phyloP scores from a whole-genome alignment of 1,140 invertebrate genomes.

The Eupristina koningsbergeri region DNA sequence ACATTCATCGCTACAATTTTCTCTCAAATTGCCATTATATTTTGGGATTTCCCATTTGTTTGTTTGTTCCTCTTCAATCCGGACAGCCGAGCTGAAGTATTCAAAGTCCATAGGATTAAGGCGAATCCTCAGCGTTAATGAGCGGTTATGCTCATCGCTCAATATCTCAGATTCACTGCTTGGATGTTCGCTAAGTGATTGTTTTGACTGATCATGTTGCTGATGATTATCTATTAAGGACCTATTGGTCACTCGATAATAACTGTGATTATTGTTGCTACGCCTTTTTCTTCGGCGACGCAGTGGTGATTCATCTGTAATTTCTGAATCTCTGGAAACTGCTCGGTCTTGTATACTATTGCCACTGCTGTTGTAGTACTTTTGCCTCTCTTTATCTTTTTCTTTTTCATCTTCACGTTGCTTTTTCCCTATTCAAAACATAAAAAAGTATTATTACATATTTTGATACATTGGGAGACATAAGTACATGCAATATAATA shows the following conservation, averaged over 20 bases:
- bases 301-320: not conserved
- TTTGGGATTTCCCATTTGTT: not conserved
- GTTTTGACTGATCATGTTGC: slow-evolving; percentile 39
- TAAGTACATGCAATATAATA: too few species aligned
- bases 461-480: too few species aligned
- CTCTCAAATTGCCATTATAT: not conserved
- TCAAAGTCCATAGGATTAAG: slow-evolving; percentile 79
- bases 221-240: slow-evolving; percentile 30
- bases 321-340: not conserved
- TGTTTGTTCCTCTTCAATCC: slow-evolving; percentile 74
- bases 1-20: slow-evolving; percentile 54
- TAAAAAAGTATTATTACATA: too few species aligned
- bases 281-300: slow-evolving; percentile 29
- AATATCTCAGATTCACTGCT: slow-evolving; percentile 73
- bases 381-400: slow-evolving; percentile 32
- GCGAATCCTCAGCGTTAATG: slow-evolving; percentile 75
- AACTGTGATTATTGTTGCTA: not conserved
- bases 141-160: slow-evolving; percentile 67
- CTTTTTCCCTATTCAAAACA: not conserved
- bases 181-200: slow-evolving; percentile 27
- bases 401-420: slow-evolving; percentile 44
- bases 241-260: not conserved
- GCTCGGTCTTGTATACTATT: not conserved
- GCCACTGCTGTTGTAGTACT: slow-evolving; percentile 40
- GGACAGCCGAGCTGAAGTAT: slow-evolving; percentile 76